Evolutionary conservation across 2,113 vertebrate species (phyloP), one percentile per base, ranked within the genome.

Genomic region (Cyrtonyx montezumae): DNA sequence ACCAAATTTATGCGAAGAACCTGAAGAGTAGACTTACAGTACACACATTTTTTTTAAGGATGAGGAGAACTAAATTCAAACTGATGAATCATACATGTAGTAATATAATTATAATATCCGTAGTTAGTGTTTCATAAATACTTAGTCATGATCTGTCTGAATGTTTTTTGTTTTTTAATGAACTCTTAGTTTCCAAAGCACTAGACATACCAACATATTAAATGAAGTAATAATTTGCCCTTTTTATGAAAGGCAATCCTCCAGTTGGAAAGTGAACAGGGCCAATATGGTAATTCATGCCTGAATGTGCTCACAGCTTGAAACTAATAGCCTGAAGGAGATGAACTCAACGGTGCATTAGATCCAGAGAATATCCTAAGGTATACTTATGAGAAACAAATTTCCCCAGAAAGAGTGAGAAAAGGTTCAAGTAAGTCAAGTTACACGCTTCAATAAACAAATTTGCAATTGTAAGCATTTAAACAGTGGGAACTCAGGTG

Each of bases 291-390:
- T 36, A 71, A 78, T 1, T 2, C 78, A 67, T 25, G 36, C 48
- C 79, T 84, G 53, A 92, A 84, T 56, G 69, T 88, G 71, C 79
- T 90, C 91, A 73, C 82, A 90, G 87, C 46, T 71, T 88, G 77
- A 94, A 91, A 69, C 42, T 89, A 82, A 51, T 32, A 77, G 86
- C 73, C 43, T 73, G 61, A 45, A 49, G 77, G 43, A 86, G 62
- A 73, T 82, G 26, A 88, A 70, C 48, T 88, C 62, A 92, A 2
- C 0, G 1, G 58, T 58, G n/a, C 48, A 21, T 89, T 65, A 91
- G 36, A 73, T 45, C 40, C 78, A 79, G 34, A 73, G 45, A 67
- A 84, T 25, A 58, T 62, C 49, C 68, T 55, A 87, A 89, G 79
- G 63, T 84, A 77, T 28, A 49, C 5, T 85, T 82, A 34, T 13